Conservation (phyloP, 2,888 invertebrate genomes). For the Hedya salicella region DNA sequence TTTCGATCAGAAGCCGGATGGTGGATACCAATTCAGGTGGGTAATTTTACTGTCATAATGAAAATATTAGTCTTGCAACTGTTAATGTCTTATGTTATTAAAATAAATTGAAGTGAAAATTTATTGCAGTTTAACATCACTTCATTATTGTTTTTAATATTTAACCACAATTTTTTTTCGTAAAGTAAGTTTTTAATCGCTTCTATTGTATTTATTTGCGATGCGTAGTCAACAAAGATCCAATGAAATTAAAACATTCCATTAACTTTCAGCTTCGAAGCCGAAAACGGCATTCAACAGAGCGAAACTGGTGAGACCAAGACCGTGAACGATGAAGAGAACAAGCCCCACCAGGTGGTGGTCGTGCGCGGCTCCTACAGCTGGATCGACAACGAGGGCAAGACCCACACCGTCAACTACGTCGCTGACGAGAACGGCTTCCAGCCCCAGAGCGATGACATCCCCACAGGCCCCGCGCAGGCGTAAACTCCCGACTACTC, state of each 20-base stretch:
- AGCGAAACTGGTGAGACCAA: constrained; percentile 78
- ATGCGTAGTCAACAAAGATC: too few species aligned
- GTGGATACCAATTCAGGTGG: constrained; percentile 58
- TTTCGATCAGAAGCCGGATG: constrained; percentile 61
- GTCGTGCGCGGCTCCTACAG: constrained; percentile 85
- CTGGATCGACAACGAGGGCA: constrained; percentile 84
- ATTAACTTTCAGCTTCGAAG: constrained; percentile 73
- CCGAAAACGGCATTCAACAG: constrained; percentile 83
- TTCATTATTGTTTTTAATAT: too few species aligned
- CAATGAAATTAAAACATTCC: background rate
- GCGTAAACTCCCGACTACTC: background rate
- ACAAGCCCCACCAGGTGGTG: constrained; percentile 82
- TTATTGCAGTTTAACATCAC: too few species aligned
- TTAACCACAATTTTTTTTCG: too few species aligned
- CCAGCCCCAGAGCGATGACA: constrained; percentile 85
- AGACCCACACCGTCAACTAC: constrained; percentile 79
- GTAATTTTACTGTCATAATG: too few species aligned
- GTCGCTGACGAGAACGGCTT: constrained; percentile 87
- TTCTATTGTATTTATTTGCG: too few species aligned
- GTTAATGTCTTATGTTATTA: too few species aligned
- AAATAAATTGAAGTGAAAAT: too few species aligned
- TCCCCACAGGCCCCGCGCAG: constrained; percentile 77
- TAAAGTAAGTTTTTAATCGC: too few species aligned
- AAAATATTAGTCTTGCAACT: background rate
- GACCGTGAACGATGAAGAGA: constrained; percentile 79